phyloP scores from a whole-genome alignment of 1,140 invertebrate species.

The Adelges cooleyi region DNA sequence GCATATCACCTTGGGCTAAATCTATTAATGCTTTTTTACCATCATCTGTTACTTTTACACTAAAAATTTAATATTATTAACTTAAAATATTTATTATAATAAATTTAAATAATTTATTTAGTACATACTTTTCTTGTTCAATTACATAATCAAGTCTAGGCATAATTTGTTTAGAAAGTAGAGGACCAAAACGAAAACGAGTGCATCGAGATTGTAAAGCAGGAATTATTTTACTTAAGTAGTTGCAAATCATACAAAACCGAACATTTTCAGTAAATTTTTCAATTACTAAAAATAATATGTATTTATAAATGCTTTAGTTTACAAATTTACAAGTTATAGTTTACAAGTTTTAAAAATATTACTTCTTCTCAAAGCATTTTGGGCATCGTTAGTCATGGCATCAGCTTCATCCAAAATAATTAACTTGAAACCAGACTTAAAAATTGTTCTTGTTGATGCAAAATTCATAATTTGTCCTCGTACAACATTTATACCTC shows the following conservation, averaged over 20 bases:
- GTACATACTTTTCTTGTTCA: slow-evolving; percentile 64
- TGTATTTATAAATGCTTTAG: background rate
- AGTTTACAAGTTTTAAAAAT: background rate
- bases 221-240: slow-evolving; percentile 95
- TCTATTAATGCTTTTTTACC: slow-evolving; percentile 83
- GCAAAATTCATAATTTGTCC: slow-evolving; percentile 96
- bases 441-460: slow-evolving; percentile 91
- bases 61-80: no score
- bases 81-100: no score
- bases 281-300: slow-evolving; percentile 72
- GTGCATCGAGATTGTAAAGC: slow-evolving; percentile 96
- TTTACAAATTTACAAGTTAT: background rate
- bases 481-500: slow-evolving; percentile 93
- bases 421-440: slow-evolving; percentile 86
- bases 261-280: slow-evolving; percentile 97
- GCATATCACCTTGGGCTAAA: slow-evolving; percentile 94
- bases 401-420: slow-evolving; percentile 99
- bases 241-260: slow-evolving; percentile 99
- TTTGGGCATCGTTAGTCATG: slow-evolving; percentile 99
- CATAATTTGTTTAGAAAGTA: slow-evolving; percentile 73
- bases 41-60: slow-evolving; percentile 74
- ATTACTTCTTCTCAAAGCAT: slow-evolving; percentile 86
- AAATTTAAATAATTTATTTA: slow-evolving; percentile 27
- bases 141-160: slow-evolving; percentile 81
- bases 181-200: slow-evolving; percentile 89